Evolutionary conservation across 2,888 invertebrate genomes (phyloP), one percentile per base, ranked within the genome.

Genomic region (Eledona agricola): DNA sequence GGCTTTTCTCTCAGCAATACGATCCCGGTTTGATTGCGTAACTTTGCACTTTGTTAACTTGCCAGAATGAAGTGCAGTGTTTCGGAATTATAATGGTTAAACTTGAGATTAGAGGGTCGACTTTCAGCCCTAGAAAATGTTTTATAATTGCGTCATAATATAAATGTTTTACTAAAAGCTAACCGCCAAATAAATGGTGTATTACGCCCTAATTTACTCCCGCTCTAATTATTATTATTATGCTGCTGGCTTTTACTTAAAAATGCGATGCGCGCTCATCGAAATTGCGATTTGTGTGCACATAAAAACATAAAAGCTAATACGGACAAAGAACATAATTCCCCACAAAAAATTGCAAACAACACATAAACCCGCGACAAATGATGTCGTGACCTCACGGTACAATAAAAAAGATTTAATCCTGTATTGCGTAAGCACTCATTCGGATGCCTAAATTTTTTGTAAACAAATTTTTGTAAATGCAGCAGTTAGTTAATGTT

Each of bases 11-110:
- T 63, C 55, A 64, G 51, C 49, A 51, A 63, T 58, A 63, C 60
- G 60, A 60, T 63, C 58, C 60, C 58, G 60, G 66, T 70, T 68
- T 73, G 72, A 72, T 73, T 71, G 71, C 71, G 71, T 65, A 73
- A 73, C 73, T 73, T 72, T 72, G 72, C 70, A 73, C 72, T 72
- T 71, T 72, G 72, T 72, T 71, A 70, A 69, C 70, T 69, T 63
- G 63, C 62, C 61, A 65, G 69, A 70, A 71, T 70, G 62, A 71
- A 73, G 71, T 72, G 71, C 71, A 72, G 65, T 72, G 72, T 72
- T 71, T 72, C 63, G 71, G 70, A 72, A 73, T 72, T 72, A 72
- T 72, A 73, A 73, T 72, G 71, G 72, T 61, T 65, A 70, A 73
- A 73, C 68, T 73, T 71, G 62, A 64, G 66, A 70, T 69, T 66